These are phyloP conservation scores for Sternotherus odoratus DNA, from an alignment of 2,797 vertebrate genomes.

Conservation along the genomic window DNA sequence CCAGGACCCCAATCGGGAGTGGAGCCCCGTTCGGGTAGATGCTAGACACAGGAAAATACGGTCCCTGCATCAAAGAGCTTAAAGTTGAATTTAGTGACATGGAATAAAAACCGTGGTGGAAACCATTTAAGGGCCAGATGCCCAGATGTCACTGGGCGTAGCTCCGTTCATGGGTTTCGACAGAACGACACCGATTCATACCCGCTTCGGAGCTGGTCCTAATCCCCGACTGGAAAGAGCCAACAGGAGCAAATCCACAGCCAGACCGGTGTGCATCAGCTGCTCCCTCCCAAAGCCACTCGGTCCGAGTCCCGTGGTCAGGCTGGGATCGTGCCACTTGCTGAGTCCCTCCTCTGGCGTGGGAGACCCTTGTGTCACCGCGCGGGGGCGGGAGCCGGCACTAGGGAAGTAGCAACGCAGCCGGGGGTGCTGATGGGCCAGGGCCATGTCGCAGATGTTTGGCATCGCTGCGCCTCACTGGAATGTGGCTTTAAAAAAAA, in stretches of 20 bases:
- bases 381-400: fast-evolving
- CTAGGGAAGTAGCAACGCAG: neutral
- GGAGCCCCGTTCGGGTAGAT: neutral
- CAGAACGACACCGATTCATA: neutral
- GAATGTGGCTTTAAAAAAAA: neutral
- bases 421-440: neutral
- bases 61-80: too few relatives aligned
- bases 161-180: neutral
- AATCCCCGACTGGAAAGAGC: neutral
- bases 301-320: neutral
- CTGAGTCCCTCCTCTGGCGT: neutral
- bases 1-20: neutral
- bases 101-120: neutral
- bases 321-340: neutral
- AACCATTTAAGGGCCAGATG: neutral
- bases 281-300: neutral
- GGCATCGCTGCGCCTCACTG: neutral
- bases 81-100: neutral
- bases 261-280: neutral
- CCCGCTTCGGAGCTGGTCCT: neutral
- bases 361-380: neutral
- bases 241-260: neutral
- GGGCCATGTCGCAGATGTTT: neutral
- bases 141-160: neutral
- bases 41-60: neutral